Percentiles rank a stretch among this genome's conserved stretches.
Evolutionary conservation across 2,113 vertebrate species (phyloP).

Genomic region (Formicarius rufipectus): DNA sequence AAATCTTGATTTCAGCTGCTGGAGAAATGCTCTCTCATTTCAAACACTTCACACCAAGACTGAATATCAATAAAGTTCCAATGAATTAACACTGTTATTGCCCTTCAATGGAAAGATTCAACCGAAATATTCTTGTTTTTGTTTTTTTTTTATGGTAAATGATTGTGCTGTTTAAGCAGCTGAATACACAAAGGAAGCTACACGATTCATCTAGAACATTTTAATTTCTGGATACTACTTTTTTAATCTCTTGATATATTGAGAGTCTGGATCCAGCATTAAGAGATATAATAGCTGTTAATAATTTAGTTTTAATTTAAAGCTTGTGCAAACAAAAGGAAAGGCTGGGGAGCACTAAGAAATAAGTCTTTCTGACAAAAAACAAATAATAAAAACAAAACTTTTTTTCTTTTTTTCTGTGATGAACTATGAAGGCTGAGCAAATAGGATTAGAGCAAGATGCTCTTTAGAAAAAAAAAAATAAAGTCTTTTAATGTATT

Average conservation of each 20-base stretch:
- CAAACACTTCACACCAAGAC: neutral
- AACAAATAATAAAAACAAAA: neutral
- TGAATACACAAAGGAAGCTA: too few species aligned
- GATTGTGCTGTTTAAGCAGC: too few species aligned
- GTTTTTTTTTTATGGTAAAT: too few species aligned
- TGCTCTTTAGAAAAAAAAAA: neutral
- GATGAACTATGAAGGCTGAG: neutral
- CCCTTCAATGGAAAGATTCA: neutral
- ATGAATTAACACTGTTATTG: neutral
- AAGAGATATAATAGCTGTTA: neutral
- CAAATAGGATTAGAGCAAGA: neutral
- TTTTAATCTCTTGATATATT: neutral
- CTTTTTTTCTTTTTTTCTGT: neutral
- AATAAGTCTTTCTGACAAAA: neutral
- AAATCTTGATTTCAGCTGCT: neutral
- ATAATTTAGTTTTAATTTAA: too few species aligned
- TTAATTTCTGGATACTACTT: neutral
- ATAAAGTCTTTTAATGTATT: neutral
- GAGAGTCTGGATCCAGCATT: neutral
- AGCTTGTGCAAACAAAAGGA: neutral
- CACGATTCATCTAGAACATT: neutral
- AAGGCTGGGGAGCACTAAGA: neutral
- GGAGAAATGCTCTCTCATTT: neutral
- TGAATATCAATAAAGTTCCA: neutral
- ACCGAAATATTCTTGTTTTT: neutral